Percentiles rank a stretch among this genome's conserved stretches.
Conservation (phyloP, 53 echinoderm and acorn worm genomes). For the Holothuria scabra region DNA sequence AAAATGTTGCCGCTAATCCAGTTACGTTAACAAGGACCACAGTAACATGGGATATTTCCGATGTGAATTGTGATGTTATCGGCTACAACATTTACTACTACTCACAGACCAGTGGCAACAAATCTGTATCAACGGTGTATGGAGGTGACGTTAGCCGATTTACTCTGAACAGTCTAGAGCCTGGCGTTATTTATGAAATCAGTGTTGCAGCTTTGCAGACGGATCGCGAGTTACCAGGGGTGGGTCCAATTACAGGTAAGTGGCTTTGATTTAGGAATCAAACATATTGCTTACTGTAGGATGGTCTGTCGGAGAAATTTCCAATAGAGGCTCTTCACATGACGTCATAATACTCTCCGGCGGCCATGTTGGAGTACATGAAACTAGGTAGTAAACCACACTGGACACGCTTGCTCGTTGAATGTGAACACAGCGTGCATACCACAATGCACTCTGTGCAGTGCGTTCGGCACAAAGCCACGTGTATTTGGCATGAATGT, state of each 20-base stretch:
- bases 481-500: no score
- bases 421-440: no score
- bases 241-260: constrained; percentile 56
- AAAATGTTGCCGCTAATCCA: constrained; percentile 65
- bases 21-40: constrained; percentile 47
- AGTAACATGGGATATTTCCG: constrained; percentile 84
- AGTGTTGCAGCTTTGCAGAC: constrained; percentile 69
- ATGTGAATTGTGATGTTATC: constrained; percentile 84
- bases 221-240: constrained; percentile 58
- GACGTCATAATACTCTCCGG: no score
- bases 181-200: constrained; percentile 55
- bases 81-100: constrained; percentile 77
- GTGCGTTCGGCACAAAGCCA: no score
- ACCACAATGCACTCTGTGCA: no score
- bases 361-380: no score
- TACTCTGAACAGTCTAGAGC: constrained; percentile 37
- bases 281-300: no score
- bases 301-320: no score
- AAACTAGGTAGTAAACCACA: no score
- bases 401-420: no score
- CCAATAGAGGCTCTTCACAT: no score
- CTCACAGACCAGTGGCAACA: constrained; percentile 13
- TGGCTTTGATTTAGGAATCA: no score
- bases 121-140: constrained; percentile 40
- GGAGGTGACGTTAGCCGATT: constrained; percentile 52